Conservation (phyloP, 2,888 invertebrate species). For the Drosophila helvetica region DNA sequence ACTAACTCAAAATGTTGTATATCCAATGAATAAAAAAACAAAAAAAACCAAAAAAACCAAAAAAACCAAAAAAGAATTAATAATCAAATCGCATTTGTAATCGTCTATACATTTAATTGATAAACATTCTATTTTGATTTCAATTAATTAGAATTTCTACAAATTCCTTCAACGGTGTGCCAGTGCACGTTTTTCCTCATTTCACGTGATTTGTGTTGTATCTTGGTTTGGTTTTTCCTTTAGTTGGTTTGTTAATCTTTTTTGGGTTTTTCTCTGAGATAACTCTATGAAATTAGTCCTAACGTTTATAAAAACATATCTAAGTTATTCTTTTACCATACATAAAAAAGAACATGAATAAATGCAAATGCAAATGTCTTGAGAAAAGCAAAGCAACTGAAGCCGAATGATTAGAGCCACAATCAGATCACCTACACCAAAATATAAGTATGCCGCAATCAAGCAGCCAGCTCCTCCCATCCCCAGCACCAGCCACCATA, state of each 20-base stretch:
- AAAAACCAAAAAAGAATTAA: constrained; percentile 16
- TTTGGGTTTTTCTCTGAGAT: constrained; percentile 7
- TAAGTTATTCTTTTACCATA: constrained; percentile 43
- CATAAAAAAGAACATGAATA: constrained; percentile 39
- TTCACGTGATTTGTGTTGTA: constrained; percentile 39
- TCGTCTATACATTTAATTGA: constrained; percentile 41
- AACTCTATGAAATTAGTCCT: constrained; percentile 23
- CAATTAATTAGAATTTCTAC: constrained; percentile 39
- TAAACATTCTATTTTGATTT: constrained; percentile 31
- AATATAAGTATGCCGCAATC: constrained; percentile 33
- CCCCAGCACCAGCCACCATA: constrained; percentile 19
- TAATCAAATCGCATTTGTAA: constrained; percentile 51
- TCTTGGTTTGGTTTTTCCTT: constrained; percentile 13
- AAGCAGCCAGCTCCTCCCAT: constrained; percentile 17
- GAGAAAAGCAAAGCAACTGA: constrained; percentile 49
- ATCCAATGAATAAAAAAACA: constrained; percentile 13
- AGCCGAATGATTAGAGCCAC: constrained; percentile 44
- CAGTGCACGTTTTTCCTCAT: constrained; percentile 60
- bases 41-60: constrained; percentile 5
- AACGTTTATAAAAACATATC: not conserved
- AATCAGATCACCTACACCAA: constrained; percentile 33
- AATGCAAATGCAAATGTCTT: constrained; percentile 44
- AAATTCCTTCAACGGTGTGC: constrained; percentile 56
- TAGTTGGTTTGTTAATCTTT: not conserved
- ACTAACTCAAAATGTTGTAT: constrained; percentile 52